Base-by-base conservation (phyloP, 2,888 invertebrate species). In the Apodemia duryi region DNA sequence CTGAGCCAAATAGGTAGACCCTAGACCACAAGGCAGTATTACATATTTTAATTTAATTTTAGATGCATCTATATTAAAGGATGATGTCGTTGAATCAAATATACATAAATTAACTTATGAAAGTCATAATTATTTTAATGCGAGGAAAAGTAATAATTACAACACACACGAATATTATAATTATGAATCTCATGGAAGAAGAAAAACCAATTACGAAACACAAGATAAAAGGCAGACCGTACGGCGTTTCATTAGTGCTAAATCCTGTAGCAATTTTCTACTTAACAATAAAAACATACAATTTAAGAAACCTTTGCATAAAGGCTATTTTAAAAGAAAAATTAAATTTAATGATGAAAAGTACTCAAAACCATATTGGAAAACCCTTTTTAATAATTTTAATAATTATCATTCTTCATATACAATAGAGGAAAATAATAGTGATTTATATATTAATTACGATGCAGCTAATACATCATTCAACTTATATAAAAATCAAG, bases 231-330 rank as follows among this genome's bases (percentile, higher is more conserved):
- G 46, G 35, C 71, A 43, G 64, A 54, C 51, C 65, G 66, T 49
- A 69, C 70, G 1, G 29, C 60, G 57, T 49, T 68, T 69, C 57
- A 68, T 66, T 11, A 68, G 57, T 46, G 79, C 77, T 63, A 69
- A 74, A 63, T 83, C 84, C 2, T 76, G 63, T 70, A 74, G 82
- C 28, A 82, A 84, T 65, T 81, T 83, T 66, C 38, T 70, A 21
- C 52, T 66, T 21, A 68, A 70, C 46, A 67, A 69, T 21, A 70
- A 46, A 60, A 38, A 62, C 13, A 49, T 11, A n/a, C 29, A 62
- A 43, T 62, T 54, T 11, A 66, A 38, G 49, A 60, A 52, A 49
- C 38, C 29, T 21, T 10, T 7, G 5, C 51, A 51, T 32, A 46
- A 46, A 28, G 35, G 43, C 29, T 54, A 46, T 54, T 38, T 43